Conservation (phyloP, 92 coral and sea anemone genomes). For the Diadumene lineata region DNA sequence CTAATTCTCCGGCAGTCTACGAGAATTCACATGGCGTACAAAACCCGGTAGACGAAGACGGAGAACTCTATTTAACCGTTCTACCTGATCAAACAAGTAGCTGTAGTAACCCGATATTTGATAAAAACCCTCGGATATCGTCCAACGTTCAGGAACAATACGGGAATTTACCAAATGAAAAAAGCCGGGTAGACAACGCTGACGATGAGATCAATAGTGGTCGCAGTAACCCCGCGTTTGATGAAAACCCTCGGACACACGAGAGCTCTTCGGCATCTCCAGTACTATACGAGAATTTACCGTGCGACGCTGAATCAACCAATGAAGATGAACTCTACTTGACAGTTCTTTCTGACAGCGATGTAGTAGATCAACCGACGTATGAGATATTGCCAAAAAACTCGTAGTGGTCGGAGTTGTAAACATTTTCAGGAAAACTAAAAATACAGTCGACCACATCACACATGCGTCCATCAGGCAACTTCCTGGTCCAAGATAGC, state of each 20-base stretch:
- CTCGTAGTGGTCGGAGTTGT: background rate
- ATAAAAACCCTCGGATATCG: background rate
- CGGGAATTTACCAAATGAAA: background rate
- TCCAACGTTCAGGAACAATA: background rate
- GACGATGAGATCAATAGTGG: background rate
- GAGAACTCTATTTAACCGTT: background rate
- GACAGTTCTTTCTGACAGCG: background rate
- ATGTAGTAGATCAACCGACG: background rate
- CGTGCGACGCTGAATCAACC: background rate
- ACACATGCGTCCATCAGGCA: too few species aligned
- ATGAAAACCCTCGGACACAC: background rate
- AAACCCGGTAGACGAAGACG: background rate
- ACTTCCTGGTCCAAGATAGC: too few species aligned
- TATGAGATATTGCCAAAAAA: background rate
- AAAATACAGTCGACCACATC: too few species aligned
- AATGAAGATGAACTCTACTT: slow-evolving; percentile 9
- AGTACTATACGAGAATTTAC: slow-evolving; percentile 4
- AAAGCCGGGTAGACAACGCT: slow-evolving; percentile 6
- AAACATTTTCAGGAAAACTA: too few species aligned
- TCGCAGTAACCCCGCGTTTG: background rate
- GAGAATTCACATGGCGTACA: background rate
- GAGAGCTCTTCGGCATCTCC: background rate
- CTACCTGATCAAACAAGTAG: background rate
- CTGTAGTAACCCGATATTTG: background rate
- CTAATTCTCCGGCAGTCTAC: slow-evolving; percentile 4